Evolutionary conservation across 2,797 vertebrate species (phyloP).

Genomic region (Phyllotis vaccarum): DNA sequence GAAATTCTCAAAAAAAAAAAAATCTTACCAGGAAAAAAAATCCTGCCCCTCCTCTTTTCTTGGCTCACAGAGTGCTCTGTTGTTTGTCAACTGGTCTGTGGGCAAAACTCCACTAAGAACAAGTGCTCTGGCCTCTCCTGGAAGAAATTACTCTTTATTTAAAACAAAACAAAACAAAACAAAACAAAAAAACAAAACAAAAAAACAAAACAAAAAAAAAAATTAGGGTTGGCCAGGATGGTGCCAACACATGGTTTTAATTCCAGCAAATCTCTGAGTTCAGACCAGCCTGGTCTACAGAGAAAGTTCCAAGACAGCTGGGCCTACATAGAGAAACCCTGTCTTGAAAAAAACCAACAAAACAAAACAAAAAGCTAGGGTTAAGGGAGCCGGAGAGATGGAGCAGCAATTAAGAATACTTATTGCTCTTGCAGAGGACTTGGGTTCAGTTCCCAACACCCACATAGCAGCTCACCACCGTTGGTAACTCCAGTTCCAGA

Average conservation of each 20-base stretch:
- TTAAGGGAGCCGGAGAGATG: not conserved
- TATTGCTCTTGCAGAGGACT: not conserved
- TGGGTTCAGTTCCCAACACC: not conserved
- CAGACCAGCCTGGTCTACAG: not conserved
- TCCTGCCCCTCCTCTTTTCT: not conserved
- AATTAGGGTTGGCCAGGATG: not conserved
- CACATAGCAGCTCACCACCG: not conserved
- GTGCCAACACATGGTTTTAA: not conserved
- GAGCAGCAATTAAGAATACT: not conserved
- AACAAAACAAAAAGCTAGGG: not conserved
- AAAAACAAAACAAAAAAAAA: too few species aligned
- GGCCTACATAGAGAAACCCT: not conserved
- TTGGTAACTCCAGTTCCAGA: not conserved
- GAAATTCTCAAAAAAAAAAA: not conserved
- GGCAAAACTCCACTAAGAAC: conserved; percentile 8
- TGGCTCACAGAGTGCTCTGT: not conserved
- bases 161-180: too few species aligned
- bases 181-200: too few species aligned
- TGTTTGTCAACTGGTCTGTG: conserved; percentile 10
- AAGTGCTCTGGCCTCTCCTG: not conserved
- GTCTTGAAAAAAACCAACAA: not conserved
- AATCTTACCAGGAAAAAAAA: not conserved
- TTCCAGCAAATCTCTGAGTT: not conserved
- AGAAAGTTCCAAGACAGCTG: not conserved
- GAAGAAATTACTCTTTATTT: conserved; percentile 35